Evolutionary conservation across 1,140 invertebrate species (phyloP).

Genomic region (Gryon sp.): DNA sequence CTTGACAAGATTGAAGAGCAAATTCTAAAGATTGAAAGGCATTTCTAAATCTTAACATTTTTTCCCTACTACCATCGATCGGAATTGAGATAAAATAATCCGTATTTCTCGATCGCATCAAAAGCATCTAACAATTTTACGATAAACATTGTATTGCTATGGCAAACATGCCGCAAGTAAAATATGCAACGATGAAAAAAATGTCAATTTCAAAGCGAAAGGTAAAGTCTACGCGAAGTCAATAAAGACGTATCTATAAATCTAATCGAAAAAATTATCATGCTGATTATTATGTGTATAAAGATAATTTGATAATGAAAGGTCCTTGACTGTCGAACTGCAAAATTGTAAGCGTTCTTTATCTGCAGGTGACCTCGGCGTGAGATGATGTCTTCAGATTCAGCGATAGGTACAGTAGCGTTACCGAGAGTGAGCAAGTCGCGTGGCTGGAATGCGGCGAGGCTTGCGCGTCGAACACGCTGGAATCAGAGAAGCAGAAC

Average conservation of each 20-base stretch:
- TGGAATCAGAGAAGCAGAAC: constrained; percentile 57
- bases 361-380: constrained; percentile 9
- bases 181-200: too few relatives aligned
- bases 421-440: constrained; percentile 68
- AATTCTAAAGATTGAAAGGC: too few relatives aligned
- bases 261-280: constrained; percentile 27
- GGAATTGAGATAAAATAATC: too few relatives aligned
- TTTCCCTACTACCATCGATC: too few relatives aligned
- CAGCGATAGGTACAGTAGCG: constrained; percentile 67
- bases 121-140: constrained; percentile 23
- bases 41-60: too few relatives aligned
- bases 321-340: constrained; percentile 12
- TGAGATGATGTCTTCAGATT: constrained; percentile 47
- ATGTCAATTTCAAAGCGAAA: too few relatives aligned
- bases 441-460: constrained; percentile 77
- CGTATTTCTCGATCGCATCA: constrained; percentile 36
- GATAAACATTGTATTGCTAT: constrained; percentile 20
- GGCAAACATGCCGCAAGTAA: constrained; percentile 4
- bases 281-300: constrained; percentile 10
- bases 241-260: constrained; percentile 39
- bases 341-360: constrained; percentile 23
- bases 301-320: constrained; percentile 26
- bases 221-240: too few relatives aligned
- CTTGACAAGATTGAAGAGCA: constrained; percentile 5
- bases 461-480: constrained; percentile 69